Base-by-base conservation (phyloP, 2,888 invertebrate genomes). In the Noctua janthe region DNA sequence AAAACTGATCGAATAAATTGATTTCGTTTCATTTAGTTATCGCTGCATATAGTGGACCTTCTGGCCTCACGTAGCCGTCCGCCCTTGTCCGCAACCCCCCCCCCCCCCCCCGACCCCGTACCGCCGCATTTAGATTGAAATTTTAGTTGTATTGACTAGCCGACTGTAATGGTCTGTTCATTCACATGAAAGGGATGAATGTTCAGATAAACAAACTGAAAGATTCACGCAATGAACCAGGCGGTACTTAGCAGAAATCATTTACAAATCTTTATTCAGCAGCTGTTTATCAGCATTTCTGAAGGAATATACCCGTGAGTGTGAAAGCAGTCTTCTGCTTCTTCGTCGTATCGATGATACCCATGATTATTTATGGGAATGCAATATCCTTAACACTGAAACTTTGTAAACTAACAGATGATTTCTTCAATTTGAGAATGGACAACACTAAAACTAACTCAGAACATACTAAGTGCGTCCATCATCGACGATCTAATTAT, bases 91-190 rank as follows among this genome's bases (percentile, higher is more conserved):
- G 29, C 29, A 29, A 29, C 29, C 29, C 29, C 29, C 29, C 29
- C 29, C 29, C 29, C 29, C 29, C 29, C 29, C 29, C 29, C 29
- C 29, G 29, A 0, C 29, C 29, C 29, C 29, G 29, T 29, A 29
- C 29, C 29, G 29, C 29, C 29, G 29, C 29, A 29, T 29, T 29
- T 29, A 29, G 29, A 29, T 29, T 29, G 86, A 85, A 86, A 85
- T 81, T 81, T 85, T 78, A 78, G 66, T 87, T 85, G 66, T 75
- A 77, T 75, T 43, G 73, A 84, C 71, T 51, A 59, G 35, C 29
- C 49, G 23, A 79, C 29, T 54, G 85, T 74, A 80, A 87, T 74
- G 47, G 15, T 23, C 54, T 49, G 71, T 81, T 74, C 70, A 86
- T 73, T 80, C 23, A 5, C 15, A 17, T n/a, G n/a, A 35, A 64